A percentile compares a stretch with the other conserved stretches of the same genome.
phyloP scores from a whole-genome alignment of 92 coral and sea anemone genomes.

The Meandrina meandrites region DNA sequence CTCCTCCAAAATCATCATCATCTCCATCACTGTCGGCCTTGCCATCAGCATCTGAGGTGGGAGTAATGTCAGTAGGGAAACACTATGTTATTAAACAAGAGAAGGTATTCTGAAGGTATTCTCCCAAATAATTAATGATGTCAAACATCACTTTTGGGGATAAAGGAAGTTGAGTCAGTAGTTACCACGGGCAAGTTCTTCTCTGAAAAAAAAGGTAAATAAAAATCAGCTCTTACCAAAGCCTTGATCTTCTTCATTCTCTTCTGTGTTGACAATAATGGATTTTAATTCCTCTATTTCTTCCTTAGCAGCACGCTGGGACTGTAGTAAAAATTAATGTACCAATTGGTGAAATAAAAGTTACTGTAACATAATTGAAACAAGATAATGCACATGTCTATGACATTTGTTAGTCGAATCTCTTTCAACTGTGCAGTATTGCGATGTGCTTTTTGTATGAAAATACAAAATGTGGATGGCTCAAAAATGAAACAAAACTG shows the following conservation, averaged over 20 bases:
- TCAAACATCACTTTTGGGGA: no score
- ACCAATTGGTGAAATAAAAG: neutral
- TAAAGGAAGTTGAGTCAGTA: no score
- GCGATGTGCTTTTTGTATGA: no score
- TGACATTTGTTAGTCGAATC: no score
- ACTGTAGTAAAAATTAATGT: conserved; percentile 19
- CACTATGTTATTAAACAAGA: no score
- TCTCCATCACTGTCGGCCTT: conserved; percentile 17
- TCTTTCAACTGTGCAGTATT: no score
- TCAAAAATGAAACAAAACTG: no score
- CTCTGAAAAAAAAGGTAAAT: no score
- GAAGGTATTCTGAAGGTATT: no score
- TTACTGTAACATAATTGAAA: neutral
- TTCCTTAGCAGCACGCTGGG: conserved; percentile 60
- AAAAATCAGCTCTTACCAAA: neutral
- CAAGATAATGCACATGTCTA: neutral
- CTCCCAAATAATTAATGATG: no score
- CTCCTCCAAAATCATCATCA: conserved; percentile 43
- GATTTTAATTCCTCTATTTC: conserved; percentile 66
- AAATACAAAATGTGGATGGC: no score
- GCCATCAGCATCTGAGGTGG: neutral
- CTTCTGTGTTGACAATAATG: conserved; percentile 56
- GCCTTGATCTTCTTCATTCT: conserved; percentile 49
- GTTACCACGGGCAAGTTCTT: neutral
- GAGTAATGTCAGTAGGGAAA: neutral